Evolutionary conservation across 2,888 invertebrate genomes (phyloP), one percentile per base, ranked within the genome.

Genomic region (Chalcosyrphus nemorum): DNA sequence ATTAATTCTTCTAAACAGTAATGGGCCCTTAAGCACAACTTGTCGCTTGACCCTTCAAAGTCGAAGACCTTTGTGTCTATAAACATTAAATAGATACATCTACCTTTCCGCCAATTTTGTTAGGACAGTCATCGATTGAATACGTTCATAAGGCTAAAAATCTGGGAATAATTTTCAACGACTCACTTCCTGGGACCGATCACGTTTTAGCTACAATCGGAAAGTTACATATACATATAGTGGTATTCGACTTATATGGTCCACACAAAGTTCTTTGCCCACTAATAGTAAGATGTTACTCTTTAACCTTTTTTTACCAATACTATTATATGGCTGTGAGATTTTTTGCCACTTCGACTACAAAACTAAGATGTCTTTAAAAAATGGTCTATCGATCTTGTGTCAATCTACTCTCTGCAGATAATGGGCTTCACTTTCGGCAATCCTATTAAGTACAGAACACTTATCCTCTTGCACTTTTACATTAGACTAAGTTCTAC

Each of bases 241-340:
- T 32, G 63, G 19, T 13, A 7, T 63, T 21, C 63, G 47, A 11
- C 1, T 47, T 1, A 19, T 32, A 9, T 57, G 57, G 57, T 9
- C 47, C 15, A 7, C 47, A 9, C 32, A 70, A 56, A 29, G 7
- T 35, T 56, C 45, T 9, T 24, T 59, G 24, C 47, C 57, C 15
- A 6, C n/a, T 17, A 47, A 35, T 38, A 71, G 50, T 24, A 47
- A 50, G 11, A 59, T 38, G 27, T 3, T 45, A 21, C 47, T 70
- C 5, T 32, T 47, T 15, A 59, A 71, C 9, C n/a, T 71, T 17
- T 7, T 50, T 15, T 17, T 71, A 27, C 50, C 70, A n/a, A 15
- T 59, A 1, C 15, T 71, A 2, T 11, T 47, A 2, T 70, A 57
- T 57, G 13, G 45, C 11, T 70, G 57, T 11, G 45, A 47, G n/a